Base-by-base conservation (phyloP, 2,113 vertebrate species). In the Chloropsis hardwickii region DNA sequence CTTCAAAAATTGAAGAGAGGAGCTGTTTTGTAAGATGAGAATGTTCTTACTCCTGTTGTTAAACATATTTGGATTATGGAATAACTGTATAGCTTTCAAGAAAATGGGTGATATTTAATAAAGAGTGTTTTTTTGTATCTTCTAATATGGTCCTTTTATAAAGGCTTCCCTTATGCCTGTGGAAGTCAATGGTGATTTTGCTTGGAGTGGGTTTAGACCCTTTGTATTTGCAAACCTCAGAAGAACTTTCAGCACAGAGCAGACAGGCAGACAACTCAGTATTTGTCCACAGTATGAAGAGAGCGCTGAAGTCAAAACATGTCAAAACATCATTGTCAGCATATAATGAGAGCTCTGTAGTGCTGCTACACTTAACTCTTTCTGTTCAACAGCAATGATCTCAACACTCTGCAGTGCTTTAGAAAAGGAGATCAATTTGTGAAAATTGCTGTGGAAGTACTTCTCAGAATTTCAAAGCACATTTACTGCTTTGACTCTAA, bases 191-290 rank as follows among this genome's bases (percentile, higher is more conserved):
- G 40, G 56, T 67, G 60, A 81, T 83, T 88, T 93, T 5, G 0
- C 27, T 66, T 71, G 31, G 28, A 94, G 90, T 66, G 44, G 35
- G 44, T 64, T 92, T 90, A 92, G 64, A 54, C 18, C 44, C 40
- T 84, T 93, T 88, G 61, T 94, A 40, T 88, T 84, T 84, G 40
- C 69, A 90, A 96, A 95, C 23, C n/a, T 78, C 79, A 86, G 60
- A 61, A 70, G 74, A 42, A 37, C 79, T 94, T 86, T 72, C 70
- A 86, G 66, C 6, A 21, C 12, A 60, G 67, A 94, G 56, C 82
- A 88, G 85, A 56, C 60, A 83, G 74, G 81, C 58, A 90, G 77
- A 93, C 71, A 91, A 57, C 81, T 80, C 71, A 24, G 53, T 92
- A 85, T 92, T 95, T 94, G 66, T 90, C 66, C 74, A 64, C 27